phyloP scores from a whole-genome alignment of 2,113 vertebrate species.

The Mormyrus iriodes region DNA sequence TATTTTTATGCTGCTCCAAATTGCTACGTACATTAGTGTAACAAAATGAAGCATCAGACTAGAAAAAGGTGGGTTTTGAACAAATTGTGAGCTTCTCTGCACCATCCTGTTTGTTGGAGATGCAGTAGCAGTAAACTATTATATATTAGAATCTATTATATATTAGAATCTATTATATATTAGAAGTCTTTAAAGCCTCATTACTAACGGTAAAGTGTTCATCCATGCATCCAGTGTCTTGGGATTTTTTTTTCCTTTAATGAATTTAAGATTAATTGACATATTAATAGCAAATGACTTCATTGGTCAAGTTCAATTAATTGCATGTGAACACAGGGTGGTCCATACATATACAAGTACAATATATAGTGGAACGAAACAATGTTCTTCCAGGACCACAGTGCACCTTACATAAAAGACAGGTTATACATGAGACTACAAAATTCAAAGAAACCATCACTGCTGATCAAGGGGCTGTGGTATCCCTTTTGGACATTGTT shows the following conservation, averaged over 20 bases:
- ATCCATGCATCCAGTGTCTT: background rate
- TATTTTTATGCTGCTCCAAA: conserved; percentile 31
- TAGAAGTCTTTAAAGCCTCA: background rate
- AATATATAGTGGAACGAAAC: too few relatives aligned
- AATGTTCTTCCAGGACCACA: too few relatives aligned
- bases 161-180: background rate
- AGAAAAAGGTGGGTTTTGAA: background rate
- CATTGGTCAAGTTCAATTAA: background rate
- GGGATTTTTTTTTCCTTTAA: background rate
- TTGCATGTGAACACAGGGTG: background rate
- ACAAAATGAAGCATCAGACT: background rate
- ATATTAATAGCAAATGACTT: background rate
- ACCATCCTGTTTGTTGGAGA: background rate
- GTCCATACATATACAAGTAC: background rate
- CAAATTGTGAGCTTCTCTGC: background rate
- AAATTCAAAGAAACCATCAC: too few relatives aligned
- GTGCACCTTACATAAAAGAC: too few relatives aligned
- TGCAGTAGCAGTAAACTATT: background rate
- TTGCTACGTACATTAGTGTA: conserved; percentile 46
- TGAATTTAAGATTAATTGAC: background rate
- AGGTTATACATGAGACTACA: too few relatives aligned
- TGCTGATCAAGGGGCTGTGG: too few relatives aligned
- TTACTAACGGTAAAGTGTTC: background rate
- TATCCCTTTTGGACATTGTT: too few relatives aligned
- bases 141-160: background rate